These are phyloP conservation scores for Bolinopsis microptera DNA, from an alignment of 37 sponge, comb jelly and placozoan genomes.

Conservation along the genomic window DNA sequence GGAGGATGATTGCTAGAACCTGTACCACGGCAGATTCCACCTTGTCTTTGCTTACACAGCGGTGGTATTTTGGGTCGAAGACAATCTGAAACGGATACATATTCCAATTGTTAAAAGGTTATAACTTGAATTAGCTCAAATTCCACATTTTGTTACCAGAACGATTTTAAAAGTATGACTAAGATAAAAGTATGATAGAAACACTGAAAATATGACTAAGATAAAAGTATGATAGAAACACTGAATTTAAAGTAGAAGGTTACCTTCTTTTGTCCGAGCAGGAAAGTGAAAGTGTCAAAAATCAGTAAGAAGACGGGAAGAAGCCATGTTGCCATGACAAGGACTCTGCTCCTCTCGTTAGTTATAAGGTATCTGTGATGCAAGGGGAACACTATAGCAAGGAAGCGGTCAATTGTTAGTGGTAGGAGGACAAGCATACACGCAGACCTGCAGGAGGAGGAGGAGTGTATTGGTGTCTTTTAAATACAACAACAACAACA, in stretches of 20 bases:
- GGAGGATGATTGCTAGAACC: neutral
- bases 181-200: too few species aligned
- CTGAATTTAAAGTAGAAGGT: too few species aligned
- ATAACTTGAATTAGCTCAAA: too few species aligned
- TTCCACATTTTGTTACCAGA: too few species aligned
- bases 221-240: too few species aligned
- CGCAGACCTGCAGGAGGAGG: neutral
- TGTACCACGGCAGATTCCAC: neutral
- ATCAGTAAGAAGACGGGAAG: neutral
- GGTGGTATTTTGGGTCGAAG: constrained; percentile 29
- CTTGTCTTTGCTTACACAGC: constrained; percentile 36
- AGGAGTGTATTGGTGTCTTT: too few species aligned
- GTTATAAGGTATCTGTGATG: constrained; percentile 28
- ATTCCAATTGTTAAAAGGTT: too few species aligned
- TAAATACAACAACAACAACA: too few species aligned
- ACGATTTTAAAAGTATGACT: too few species aligned
- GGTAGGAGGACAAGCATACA: constrained; percentile 51
- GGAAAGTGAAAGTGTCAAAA: neutral
- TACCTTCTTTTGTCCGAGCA: constrained; percentile 21
- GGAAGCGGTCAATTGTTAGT: constrained; percentile 24
- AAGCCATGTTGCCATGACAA: neutral
- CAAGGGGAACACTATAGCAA: constrained; percentile 2
- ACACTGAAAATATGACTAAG: too few species aligned
- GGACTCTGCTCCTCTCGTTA: neutral
- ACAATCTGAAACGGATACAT: constrained; percentile 30